Evolutionary conservation across 2,888 invertebrate species (phyloP).

Genomic region (Ectemnius cavifrons): DNA sequence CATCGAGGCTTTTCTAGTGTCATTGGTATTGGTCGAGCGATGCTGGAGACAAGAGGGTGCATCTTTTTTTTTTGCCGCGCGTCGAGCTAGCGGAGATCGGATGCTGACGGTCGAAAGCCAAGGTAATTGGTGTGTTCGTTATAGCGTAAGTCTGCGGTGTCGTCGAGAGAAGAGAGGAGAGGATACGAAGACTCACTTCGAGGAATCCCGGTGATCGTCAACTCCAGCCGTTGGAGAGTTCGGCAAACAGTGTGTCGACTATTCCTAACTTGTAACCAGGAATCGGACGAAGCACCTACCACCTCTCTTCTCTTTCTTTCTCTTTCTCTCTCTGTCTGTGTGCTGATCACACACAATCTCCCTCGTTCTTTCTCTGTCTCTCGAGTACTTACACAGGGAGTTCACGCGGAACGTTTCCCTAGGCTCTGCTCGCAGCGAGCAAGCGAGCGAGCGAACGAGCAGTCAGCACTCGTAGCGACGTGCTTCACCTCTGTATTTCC

Average conservation of each 20-base stretch:
- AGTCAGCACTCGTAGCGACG: too few relatives aligned
- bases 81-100: too few relatives aligned
- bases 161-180: constrained; percentile 30
- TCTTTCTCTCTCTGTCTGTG: constrained; percentile 18
- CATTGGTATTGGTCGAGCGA: too few relatives aligned
- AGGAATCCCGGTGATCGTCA: constrained; percentile 38
- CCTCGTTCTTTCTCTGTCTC: not conserved
- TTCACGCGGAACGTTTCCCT: constrained; percentile 42
- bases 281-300: constrained; percentile 36
- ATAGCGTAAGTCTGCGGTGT: constrained; percentile 22
- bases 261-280: constrained; percentile 57
- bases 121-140: constrained; percentile 48
- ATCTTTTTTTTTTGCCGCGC: constrained; percentile 21
- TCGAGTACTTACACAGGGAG: constrained; percentile 45
- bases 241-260: constrained; percentile 61
- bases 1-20: too few relatives aligned
- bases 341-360: constrained; percentile 44
- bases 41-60: not conserved
- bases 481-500: constrained; percentile 26
- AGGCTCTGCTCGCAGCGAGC: constrained; percentile 26
- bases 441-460: not conserved
- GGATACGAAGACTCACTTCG: constrained; percentile 39
- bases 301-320: too few relatives aligned
- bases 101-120: constrained; percentile 35
- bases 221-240: constrained; percentile 54